Evolutionary conservation across 1,140 invertebrate species (phyloP).

Genomic region (Scylla paramamosain): DNA sequence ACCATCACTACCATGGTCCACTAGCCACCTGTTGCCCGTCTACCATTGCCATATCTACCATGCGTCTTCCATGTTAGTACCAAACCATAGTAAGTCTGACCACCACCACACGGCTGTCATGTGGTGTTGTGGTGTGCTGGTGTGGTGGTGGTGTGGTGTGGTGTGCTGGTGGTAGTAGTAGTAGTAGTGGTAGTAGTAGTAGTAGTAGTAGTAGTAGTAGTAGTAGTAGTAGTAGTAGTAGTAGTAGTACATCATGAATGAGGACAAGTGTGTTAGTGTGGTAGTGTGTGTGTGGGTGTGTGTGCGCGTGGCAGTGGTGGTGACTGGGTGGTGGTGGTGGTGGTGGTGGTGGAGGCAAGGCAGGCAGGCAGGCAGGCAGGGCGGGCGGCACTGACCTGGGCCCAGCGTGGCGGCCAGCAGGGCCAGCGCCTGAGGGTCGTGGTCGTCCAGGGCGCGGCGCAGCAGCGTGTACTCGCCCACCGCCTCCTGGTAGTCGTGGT

Average conservation of each 20-base stretch:
- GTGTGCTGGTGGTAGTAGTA: not conserved
- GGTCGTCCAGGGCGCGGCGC: conserved; percentile 73
- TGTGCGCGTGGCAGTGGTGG: conserved; percentile 33
- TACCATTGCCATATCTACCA: no score
- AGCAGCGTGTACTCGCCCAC: conserved; percentile 77
- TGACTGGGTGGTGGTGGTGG: not conserved
- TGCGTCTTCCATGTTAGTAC: no score
- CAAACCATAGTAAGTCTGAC: no score
- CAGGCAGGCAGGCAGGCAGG: not conserved
- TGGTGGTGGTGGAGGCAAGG: not conserved
- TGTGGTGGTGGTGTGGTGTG: no score
- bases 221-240: conserved; percentile 28
- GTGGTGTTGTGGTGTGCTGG: no score
- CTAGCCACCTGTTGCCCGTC: no score
- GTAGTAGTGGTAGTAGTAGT: not conserved
- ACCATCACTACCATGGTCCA: no score
- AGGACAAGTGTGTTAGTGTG: not conserved
- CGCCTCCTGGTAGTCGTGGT: conserved; percentile 76
- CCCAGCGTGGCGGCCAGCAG: conserved; percentile 61
- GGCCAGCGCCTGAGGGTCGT: conserved; percentile 75
- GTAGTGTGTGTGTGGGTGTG: not conserved
- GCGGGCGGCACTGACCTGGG: conserved; percentile 69
- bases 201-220: conserved; percentile 26
- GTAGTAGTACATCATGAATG: no score
- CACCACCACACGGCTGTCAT: no score